Percentiles rank a stretch among this genome's conserved stretches.
Conservation (phyloP, 2,888 invertebrate species). For the Leistus spinibarbis region DNA sequence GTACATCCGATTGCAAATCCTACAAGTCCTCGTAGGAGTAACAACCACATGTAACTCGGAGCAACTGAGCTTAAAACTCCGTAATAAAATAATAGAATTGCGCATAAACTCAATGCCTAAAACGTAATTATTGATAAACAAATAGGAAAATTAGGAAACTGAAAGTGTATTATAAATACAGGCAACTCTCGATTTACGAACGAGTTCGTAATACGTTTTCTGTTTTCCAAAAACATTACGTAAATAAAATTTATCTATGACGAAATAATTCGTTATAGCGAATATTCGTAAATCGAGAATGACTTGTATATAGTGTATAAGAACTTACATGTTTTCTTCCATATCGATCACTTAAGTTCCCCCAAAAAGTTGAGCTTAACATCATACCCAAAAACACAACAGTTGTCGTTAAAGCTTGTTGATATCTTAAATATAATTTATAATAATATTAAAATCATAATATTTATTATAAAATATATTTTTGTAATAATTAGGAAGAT, state of each 20-base stretch:
- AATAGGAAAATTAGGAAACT: neutral
- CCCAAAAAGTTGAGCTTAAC: conserved; percentile 96
- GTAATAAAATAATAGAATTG: conserved; percentile 89
- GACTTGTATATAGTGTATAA: neutral
- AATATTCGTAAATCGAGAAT: no score
- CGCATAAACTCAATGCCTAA: conserved; percentile 87
- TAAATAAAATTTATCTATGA: conserved; percentile 36
- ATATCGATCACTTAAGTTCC: conserved; percentile 90
- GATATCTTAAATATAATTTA: conserved; percentile 67
- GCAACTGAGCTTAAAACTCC: conserved; percentile 89
- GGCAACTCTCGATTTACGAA: no score
- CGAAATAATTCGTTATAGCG: no score
- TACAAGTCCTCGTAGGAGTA: conserved; percentile 88
- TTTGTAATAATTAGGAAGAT: no score
- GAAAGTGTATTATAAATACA: no score
- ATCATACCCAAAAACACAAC: conserved; percentile 97
- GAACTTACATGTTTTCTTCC: conserved; percentile 80
- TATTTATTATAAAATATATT: neutral
- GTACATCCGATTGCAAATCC: conserved; percentile 97
- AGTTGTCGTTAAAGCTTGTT: conserved; percentile 92
- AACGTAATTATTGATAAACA: conserved; percentile 43
- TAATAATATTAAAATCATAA: neutral
- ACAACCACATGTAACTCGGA: conserved; percentile 88
- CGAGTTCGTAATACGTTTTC: no score
- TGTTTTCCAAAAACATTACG: conserved; percentile 8